Conservation (phyloP, 2,113 vertebrate genomes). For the Toxotes jaculatrix region DNA sequence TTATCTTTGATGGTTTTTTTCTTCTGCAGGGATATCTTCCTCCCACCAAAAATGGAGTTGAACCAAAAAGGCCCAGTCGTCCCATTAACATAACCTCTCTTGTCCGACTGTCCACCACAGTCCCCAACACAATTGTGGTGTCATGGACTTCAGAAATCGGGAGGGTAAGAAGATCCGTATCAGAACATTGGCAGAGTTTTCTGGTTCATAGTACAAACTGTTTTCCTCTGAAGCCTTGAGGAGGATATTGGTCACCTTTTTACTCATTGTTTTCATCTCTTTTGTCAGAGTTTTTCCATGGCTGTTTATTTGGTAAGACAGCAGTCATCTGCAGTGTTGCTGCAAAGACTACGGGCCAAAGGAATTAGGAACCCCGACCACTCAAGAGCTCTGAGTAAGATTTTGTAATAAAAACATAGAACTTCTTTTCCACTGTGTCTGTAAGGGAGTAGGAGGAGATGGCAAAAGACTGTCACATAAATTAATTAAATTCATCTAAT, state of each 20-base stretch:
- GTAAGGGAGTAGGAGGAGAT: not conserved
- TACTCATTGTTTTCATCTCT: slow-evolving; percentile 43
- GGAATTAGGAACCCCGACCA: slow-evolving; percentile 99
- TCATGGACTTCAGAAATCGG: slow-evolving; percentile 99
- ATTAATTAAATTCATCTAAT: not conserved
- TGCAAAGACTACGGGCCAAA: slow-evolving; percentile 97
- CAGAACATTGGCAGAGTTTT: not conserved
- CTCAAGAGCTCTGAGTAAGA: slow-evolving; percentile 95
- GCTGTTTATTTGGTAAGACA: slow-evolving; percentile 98
- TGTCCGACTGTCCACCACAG: slow-evolving; percentile 95
- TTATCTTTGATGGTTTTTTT: slow-evolving; percentile 20
- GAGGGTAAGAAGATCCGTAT: slow-evolving; percentile 85
- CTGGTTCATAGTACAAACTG: not conserved
- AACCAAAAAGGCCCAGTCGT: slow-evolving; percentile 99
- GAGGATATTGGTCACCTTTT: not conserved
- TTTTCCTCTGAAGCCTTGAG: not conserved
- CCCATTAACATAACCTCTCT: slow-evolving; percentile 99
- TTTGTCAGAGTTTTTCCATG: slow-evolving; percentile 95
- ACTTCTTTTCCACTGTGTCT: not conserved
- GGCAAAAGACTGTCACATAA: not conserved
- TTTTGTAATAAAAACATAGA: not conserved
- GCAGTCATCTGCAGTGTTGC: slow-evolving; percentile 94
- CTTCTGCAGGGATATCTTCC: slow-evolving; percentile 94
- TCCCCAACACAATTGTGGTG: slow-evolving; percentile 97
- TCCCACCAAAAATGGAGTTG: slow-evolving; percentile 99